Percentiles rank a stretch among this genome's conserved stretches.
Evolutionary conservation across 2,797 vertebrate species (phyloP).

Genomic region (Anguilla pacifica): DNA sequence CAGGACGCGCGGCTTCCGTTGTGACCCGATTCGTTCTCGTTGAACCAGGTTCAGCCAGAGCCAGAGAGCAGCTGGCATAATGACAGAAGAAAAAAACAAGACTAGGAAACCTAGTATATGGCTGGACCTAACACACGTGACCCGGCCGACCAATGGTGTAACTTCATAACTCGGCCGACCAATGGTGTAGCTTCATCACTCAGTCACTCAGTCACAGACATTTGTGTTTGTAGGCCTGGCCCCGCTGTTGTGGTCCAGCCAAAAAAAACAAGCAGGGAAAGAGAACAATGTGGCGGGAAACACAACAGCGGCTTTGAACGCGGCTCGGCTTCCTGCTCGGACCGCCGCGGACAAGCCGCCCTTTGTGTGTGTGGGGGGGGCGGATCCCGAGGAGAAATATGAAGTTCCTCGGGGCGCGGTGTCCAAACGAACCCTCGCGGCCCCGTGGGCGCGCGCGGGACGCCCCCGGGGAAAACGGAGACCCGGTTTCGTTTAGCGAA

Average conservation of each 20-base stretch:
- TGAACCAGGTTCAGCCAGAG: slow-evolving; percentile 1
- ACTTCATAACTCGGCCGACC: too few relatives aligned
- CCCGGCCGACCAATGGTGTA: too few relatives aligned
- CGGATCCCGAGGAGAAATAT: not conserved
- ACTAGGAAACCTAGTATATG: too few relatives aligned
- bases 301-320: slow-evolving; percentile 22
- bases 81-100: not conserved
- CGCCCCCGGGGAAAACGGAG: not conserved
- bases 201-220: too few relatives aligned
- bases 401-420: not conserved
- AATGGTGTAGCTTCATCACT: too few relatives aligned
- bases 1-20: not conserved
- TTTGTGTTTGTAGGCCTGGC: too few relatives aligned
- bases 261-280: not conserved
- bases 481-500: slow-evolving; percentile 18
- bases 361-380: not conserved
- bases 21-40: not conserved
- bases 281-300: not conserved
- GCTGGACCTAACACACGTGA: too few relatives aligned
- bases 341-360: not conserved
- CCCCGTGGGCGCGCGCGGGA: not conserved
- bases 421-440: not conserved
- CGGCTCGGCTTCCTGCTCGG: not conserved
- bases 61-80: not conserved
- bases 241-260: too few relatives aligned